Percentiles rank a stretch among this genome's conserved stretches.
Evolutionary conservation across 2,797 vertebrate species (phyloP).

Genomic region (Odontamblyopus rebecca): DNA sequence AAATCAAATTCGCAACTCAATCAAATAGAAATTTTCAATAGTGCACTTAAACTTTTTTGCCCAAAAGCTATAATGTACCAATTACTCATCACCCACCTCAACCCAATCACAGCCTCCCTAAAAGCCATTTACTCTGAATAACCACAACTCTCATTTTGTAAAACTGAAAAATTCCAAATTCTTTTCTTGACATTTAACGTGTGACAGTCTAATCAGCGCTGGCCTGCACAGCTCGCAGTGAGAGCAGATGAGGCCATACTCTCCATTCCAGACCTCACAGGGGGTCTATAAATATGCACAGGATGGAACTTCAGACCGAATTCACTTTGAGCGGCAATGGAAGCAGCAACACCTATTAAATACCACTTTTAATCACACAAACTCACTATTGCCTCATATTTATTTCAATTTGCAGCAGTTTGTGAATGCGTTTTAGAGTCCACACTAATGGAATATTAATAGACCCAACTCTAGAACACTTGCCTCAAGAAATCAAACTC

Average conservation of each 20-base stretch:
- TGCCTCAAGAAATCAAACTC: neutral
- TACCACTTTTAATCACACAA: constrained; percentile 6
- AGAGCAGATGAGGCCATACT: constrained; percentile 6
- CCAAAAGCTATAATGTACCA: too few species aligned
- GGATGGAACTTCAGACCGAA: constrained; percentile 6
- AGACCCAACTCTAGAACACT: neutral
- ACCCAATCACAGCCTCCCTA: too few species aligned
- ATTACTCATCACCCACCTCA: too few species aligned
- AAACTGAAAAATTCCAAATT: neutral
- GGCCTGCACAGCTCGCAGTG: neutral
- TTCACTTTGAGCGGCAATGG: neutral
- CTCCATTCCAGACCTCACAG: constrained; percentile 1
- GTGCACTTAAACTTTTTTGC: too few species aligned
- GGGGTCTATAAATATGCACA: constrained; percentile 12
- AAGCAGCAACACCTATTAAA: neutral
- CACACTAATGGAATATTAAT: constrained; percentile 1
- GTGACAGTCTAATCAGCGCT: neutral
- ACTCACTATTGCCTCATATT: neutral
- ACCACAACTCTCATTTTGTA: neutral
- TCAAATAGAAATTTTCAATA: too few species aligned
- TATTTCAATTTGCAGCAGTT: neutral
- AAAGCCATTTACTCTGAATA: too few species aligned
- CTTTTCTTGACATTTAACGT: neutral
- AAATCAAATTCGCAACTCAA: too few species aligned
- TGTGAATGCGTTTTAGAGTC: neutral